A percentile compares a stretch with the other conserved stretches of the same genome.
These are phyloP conservation scores for Meteorus colon DNA, from an alignment of 2,888 invertebrate genomes.

Conservation along the genomic window DNA sequence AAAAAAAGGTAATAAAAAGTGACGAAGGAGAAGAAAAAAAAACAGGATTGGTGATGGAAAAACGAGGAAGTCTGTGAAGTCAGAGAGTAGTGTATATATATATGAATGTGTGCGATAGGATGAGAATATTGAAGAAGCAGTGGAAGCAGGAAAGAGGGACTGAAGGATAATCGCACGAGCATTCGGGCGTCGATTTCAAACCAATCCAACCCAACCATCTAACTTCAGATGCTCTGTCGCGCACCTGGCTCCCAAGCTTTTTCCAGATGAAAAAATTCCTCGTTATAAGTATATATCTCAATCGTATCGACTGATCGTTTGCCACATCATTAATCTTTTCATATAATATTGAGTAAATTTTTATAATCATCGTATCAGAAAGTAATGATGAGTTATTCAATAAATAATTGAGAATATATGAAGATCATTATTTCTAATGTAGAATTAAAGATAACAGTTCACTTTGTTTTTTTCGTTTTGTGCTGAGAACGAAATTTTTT, in stretches of 20 bases:
- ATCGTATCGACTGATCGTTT: constrained; percentile 40
- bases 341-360: constrained; percentile 12
- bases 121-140: constrained; percentile 23
- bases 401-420: too few relatives aligned
- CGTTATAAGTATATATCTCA: constrained; percentile 46
- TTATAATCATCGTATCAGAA: background rate
- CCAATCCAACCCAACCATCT: constrained; percentile 29
- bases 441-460: too few relatives aligned
- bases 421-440: too few relatives aligned
- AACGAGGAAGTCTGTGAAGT: constrained; percentile 16
- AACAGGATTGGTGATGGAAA: constrained; percentile 29
- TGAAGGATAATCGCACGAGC: constrained; percentile 44
- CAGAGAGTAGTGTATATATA: background rate
- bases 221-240: constrained; percentile 45
- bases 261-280: constrained; percentile 50
- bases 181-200: constrained; percentile 41
- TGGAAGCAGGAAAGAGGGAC: constrained; percentile 46
- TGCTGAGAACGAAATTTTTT: too few relatives aligned
- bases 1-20: constrained; percentile 20
- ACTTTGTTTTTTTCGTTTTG: too few relatives aligned
- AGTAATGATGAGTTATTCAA: background rate
- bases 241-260: constrained; percentile 53
- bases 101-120: background rate
- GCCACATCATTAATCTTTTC: constrained; percentile 52
- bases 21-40: constrained; percentile 1